Conservation (phyloP, 1,140 invertebrate genomes). For the Vollenhovia emeryi region DNA sequence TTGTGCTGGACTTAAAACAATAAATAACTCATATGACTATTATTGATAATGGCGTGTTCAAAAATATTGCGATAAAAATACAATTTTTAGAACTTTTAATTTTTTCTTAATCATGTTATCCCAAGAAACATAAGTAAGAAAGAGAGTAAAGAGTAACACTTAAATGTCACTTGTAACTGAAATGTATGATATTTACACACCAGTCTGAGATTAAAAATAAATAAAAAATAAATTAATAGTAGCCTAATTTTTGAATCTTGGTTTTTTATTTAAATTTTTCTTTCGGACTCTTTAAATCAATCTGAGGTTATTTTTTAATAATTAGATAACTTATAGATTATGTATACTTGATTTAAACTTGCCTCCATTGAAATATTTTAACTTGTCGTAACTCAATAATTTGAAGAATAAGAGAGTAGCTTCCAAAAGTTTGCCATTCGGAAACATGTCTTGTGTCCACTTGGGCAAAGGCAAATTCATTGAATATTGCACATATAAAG, state of each 20-base stretch:
- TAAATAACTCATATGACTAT: neutral
- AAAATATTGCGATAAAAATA: neutral
- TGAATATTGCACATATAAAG: neutral
- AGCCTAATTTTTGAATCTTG: no score
- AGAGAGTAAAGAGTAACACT: neutral
- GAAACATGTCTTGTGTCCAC: neutral
- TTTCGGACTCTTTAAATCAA: neutral
- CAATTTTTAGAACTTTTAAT: neutral
- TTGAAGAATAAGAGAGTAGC: neutral
- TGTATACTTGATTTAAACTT: neutral
- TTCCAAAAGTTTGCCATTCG: neutral
- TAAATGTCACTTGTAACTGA: neutral
- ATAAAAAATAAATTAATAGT: no score
- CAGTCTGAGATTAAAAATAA: no score
- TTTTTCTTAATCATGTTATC: neutral
- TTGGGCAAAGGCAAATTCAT: neutral
- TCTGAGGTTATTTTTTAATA: neutral
- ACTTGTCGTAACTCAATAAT: neutral
- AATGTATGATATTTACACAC: neutral
- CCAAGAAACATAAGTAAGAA: neutral
- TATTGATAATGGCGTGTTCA: neutral
- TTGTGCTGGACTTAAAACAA: neutral
- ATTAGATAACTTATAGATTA: neutral
- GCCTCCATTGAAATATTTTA: slow-evolving; percentile 23
- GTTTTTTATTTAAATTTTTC: neutral